Evolutionary conservation across 2,888 invertebrate species (phyloP).

Genomic region (Bibio marci): DNA sequence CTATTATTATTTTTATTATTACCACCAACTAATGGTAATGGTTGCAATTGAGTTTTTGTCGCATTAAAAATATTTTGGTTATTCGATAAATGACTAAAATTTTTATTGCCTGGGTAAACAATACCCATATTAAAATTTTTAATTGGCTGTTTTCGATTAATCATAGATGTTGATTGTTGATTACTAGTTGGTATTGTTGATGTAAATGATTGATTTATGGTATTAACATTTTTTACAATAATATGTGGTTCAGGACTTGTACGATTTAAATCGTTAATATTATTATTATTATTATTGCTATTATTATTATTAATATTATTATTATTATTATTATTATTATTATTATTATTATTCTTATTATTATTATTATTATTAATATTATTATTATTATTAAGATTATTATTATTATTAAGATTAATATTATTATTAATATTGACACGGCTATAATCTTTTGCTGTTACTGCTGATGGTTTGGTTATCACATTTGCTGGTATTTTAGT

Average conservation of each 20-base stretch:
- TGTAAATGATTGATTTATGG: background rate
- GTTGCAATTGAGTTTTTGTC: no score
- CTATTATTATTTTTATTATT: no score
- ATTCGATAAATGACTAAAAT: no score
- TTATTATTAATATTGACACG: background rate
- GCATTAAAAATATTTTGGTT: no score
- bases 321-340: no score
- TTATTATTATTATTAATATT: no score
- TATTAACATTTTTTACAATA: background rate
- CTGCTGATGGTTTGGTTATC: background rate
- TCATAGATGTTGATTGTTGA: no score
- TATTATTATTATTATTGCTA: background rate
- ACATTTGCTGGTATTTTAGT: background rate
- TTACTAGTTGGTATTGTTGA: background rate
- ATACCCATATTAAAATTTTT: conserved; percentile 1
- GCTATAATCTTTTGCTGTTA: background rate
- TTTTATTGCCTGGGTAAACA: background rate
- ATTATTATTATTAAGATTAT: no score
- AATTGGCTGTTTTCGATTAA: background rate
- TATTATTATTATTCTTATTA: no score
- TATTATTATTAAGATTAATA: no score
- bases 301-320: background rate
- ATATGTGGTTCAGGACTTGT: conserved; percentile 1
- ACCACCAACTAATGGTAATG: no score
- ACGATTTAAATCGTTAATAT: background rate